phyloP scores from a whole-genome alignment of 2,113 vertebrate species.

The Pipra filicauda region DNA sequence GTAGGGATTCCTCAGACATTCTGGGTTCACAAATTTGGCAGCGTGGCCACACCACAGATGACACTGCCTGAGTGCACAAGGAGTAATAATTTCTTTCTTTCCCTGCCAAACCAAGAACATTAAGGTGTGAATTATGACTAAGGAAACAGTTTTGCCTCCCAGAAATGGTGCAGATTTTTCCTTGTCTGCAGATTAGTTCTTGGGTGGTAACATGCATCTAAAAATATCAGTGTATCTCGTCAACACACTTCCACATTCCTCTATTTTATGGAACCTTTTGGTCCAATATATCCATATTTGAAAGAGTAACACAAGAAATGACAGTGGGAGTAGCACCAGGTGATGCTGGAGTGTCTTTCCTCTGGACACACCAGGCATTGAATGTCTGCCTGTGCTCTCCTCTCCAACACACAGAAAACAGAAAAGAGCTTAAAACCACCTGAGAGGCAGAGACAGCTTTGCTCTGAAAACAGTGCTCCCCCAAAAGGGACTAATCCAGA shows the following conservation, averaged over 20 bases:
- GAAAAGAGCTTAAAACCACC: background rate
- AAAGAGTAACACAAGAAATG: background rate
- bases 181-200: background rate
- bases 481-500: background rate
- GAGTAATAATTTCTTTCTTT: background rate
- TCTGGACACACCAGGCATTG: background rate
- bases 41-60: background rate
- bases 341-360: background rate
- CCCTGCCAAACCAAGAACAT: background rate
- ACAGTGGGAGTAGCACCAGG: background rate
- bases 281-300: fast-evolving
- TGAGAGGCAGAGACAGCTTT: background rate
- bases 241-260: background rate
- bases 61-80: fast-evolving
- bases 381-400: background rate
- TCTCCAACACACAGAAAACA: background rate
- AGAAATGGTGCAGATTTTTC: background rate
- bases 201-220: background rate
- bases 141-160: background rate
- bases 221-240: background rate
- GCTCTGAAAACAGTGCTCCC: background rate
- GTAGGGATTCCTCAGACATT: background rate
- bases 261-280: background rate
- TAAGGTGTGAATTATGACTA: background rate
- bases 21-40: background rate